Base-by-base conservation (phyloP, 2,888 invertebrate genomes). In the Bembecia ichneumoniformis region DNA sequence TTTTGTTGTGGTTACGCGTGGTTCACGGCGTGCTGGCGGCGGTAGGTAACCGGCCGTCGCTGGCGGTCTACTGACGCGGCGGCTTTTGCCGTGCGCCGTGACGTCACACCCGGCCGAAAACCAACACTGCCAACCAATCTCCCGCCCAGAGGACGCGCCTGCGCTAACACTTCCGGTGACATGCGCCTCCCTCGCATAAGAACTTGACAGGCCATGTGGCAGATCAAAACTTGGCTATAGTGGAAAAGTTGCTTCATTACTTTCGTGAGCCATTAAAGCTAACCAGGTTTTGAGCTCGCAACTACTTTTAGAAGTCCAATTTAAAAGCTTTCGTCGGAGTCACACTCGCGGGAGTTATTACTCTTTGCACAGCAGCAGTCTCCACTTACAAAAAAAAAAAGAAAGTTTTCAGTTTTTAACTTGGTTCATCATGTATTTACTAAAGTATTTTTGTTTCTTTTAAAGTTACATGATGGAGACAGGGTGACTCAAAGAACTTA, bases 1-100 rank as follows among this genome's bases (percentile, higher is more conserved):
- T 71, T 71, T 63, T 71, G 66, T 71, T 71, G 58, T 76, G 77
- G 77, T 81, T 77, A 78, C 79, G 78, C 73, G 74, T 15, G 3
- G 14, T 11, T n/a, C 46, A 16, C 34, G 46, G 46, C 46, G 46
- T 46, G 53, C 59, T 62, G 58, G 63, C 66, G 62, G 53, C 56
- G 53, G 55, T 57, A 50, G 46, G 56, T 51, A 47, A 47, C 54
- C 59, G 58, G 61, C 60, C 60, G 62, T 58, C 59, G 57, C 57
- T 63, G 66, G 64, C 63, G 63, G 52, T 59, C 62, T 65, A 74
- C 75, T 72, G 57, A 52, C 56, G 59, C 56, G 56, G 50, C 56
- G 60, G 58, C 40, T n/a, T n/a, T n/a, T 40, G 40, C n/a, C 40
- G 40, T 68, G 74, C 14, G 40, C n/a, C 40, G 40, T 68, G 74